phyloP scores from a whole-genome alignment of 2,113 vertebrate species.

The Trogon surrucura region DNA sequence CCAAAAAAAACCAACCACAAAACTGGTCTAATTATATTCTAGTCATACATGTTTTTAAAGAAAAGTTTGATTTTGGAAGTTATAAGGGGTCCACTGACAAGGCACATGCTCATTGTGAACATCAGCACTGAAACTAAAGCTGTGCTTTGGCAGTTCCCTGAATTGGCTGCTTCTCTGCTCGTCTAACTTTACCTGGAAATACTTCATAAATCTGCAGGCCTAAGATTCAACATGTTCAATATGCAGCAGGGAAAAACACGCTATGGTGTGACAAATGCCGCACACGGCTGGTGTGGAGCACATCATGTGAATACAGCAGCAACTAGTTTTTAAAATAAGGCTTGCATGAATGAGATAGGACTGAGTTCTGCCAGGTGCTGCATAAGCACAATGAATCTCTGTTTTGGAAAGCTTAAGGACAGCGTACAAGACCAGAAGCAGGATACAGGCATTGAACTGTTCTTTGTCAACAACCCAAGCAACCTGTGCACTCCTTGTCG shows the following conservation, averaged over 20 bases:
- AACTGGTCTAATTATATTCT: not conserved
- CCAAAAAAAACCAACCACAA: not conserved
- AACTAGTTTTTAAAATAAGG: not conserved
- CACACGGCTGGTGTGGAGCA: rapidly evolving
- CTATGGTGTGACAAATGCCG: not conserved
- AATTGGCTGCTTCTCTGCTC: not conserved
- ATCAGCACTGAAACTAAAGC: not conserved
- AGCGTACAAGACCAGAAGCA: not conserved
- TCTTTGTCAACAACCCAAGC: not conserved
- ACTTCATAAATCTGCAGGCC: not conserved
- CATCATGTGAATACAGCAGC: not conserved
- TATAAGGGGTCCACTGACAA: not conserved
- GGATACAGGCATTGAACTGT: not conserved
- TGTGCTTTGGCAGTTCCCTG: not conserved
- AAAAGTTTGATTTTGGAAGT: not conserved
- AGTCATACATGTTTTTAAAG: not conserved
- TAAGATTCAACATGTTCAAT: not conserved
- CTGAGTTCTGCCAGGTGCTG: not conserved
- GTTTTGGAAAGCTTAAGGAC: not conserved
- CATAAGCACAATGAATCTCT: not conserved
- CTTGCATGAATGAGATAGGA: not conserved
- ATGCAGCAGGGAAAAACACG: not conserved
- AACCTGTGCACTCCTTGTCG: not conserved
- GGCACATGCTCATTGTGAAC: not conserved
- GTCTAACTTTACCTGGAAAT: not conserved